Evolutionary conservation across 2,113 vertebrate genomes (phyloP).

Genomic region (Ctenomys sociabilis): DNA sequence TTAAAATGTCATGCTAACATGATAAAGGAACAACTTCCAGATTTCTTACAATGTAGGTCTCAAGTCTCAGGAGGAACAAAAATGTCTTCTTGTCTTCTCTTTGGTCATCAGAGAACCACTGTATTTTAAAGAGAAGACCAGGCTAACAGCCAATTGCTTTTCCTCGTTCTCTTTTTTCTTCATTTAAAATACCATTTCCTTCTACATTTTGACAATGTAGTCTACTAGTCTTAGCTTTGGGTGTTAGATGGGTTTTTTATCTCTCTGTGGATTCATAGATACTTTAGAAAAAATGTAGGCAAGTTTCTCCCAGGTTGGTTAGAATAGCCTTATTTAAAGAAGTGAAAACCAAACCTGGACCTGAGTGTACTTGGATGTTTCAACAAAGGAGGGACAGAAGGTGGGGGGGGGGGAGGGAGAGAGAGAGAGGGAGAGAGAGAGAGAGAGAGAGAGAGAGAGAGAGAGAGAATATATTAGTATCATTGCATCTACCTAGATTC

Average conservation of each 20-base stretch:
- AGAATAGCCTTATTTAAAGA: slow-evolving; percentile 33
- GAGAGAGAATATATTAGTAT: not conserved
- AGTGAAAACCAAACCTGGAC: slow-evolving; percentile 45
- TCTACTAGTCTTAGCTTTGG: slow-evolving; percentile 24
- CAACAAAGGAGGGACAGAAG: not conserved
- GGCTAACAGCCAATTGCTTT: not conserved
- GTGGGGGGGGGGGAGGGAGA: too few species aligned
- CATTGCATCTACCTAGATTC: not conserved
- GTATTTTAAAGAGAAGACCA: slow-evolving; percentile 2
- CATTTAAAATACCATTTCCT: not conserved
- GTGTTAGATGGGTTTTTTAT: slow-evolving; percentile 34
- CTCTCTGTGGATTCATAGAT: not conserved
- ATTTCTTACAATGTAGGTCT: not conserved
- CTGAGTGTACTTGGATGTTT: not conserved
- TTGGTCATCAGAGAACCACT: not conserved
- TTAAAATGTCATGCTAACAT: not conserved
- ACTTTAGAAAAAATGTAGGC: slow-evolving; percentile 40
- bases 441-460: not conserved
- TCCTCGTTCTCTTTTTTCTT: not conserved
- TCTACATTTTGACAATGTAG: not conserved
- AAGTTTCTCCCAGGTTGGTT: not conserved
- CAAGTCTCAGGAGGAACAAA: not conserved
- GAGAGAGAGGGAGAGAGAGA: not conserved
- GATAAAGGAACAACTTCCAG: not conserved
- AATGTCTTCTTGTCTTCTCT: not conserved